Conservation (phyloP, 2,113 vertebrate genomes). For the Noturus placidus region DNA sequence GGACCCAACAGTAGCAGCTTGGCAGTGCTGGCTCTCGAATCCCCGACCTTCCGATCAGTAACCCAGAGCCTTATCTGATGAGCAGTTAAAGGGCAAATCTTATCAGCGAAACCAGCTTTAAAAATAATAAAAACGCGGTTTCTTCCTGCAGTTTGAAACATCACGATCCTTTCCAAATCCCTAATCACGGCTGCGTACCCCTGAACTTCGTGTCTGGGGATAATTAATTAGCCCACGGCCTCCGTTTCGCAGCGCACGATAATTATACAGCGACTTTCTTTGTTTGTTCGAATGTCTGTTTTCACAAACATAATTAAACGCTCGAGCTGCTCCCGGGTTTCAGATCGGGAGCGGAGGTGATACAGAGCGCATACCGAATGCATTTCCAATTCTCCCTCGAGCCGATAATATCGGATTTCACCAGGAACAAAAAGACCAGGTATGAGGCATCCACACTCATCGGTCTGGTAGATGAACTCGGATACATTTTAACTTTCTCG, state of each 20-base stretch:
- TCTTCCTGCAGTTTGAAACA: background rate
- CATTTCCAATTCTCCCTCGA: background rate
- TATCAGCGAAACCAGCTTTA: background rate
- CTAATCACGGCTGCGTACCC: background rate
- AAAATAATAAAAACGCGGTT: background rate
- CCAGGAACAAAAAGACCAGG: background rate
- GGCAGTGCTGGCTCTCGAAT: too few species aligned
- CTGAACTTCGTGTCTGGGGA: background rate
- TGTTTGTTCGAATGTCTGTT: constrained; percentile 27
- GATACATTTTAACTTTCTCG: background rate
- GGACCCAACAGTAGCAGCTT: too few species aligned
- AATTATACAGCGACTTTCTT: constrained; percentile 31
- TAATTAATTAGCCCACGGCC: constrained; percentile 20
- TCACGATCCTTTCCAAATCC: background rate
- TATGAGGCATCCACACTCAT: background rate
- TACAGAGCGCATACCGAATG: background rate
- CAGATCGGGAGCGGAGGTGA: background rate
- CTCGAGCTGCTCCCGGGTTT: constrained; percentile 30
- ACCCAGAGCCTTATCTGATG: too few species aligned
- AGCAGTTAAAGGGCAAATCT: background rate
- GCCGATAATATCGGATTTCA: background rate
- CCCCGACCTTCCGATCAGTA: too few species aligned
- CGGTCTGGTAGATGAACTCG: background rate
- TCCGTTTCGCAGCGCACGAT: constrained; percentile 19
- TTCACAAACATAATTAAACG: constrained; percentile 48